These are phyloP conservation scores for Clivina fossor DNA, from an alignment of 2,888 invertebrate species.

Conservation along the genomic window DNA sequence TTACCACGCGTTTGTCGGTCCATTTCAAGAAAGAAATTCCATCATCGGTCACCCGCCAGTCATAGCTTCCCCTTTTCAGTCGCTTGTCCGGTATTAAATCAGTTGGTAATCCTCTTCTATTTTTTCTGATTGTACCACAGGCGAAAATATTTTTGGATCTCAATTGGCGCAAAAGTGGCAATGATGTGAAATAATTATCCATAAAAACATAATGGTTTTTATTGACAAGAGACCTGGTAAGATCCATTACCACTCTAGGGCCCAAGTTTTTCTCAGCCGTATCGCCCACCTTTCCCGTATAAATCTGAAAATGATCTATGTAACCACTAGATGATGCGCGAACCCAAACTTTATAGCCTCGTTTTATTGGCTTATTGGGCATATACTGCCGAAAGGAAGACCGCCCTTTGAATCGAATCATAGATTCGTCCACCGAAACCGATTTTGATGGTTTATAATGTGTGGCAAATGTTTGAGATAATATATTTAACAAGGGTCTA, in stretches of 20 bases:
- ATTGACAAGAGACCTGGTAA: neutral
- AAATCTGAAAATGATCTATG: neutral
- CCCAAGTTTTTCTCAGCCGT: neutral
- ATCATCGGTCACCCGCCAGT: conserved; percentile 38
- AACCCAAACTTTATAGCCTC: conserved; percentile 40
- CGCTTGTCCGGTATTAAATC: conserved; percentile 37
- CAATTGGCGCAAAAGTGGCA: conserved; percentile 37
- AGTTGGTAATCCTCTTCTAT: conserved; percentile 38
- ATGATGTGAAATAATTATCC: conserved; percentile 40
- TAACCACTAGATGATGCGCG: conserved; percentile 18
- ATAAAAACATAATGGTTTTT: conserved; percentile 37
- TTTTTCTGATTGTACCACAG: conserved; percentile 40
- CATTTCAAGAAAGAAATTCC: conserved; percentile 38
- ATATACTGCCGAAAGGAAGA: conserved; percentile 38
- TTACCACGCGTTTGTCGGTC: conserved; percentile 40
- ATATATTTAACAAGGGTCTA: conserved; percentile 36
- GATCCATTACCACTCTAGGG: neutral
- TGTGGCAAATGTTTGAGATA: conserved; percentile 33
- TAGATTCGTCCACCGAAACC: conserved; percentile 39
- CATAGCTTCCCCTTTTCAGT: conserved; percentile 41
- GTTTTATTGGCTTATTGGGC: conserved; percentile 37
- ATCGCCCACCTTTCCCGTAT: neutral
- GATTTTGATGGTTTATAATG: conserved; percentile 31
- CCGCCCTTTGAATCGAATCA: conserved; percentile 40
- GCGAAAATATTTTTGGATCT: conserved; percentile 37